A percentile compares a stretch with the other conserved stretches of the same genome.
phyloP scores from a whole-genome alignment of 2,888 invertebrate species.

The Hydroisotoma schaefferi region DNA sequence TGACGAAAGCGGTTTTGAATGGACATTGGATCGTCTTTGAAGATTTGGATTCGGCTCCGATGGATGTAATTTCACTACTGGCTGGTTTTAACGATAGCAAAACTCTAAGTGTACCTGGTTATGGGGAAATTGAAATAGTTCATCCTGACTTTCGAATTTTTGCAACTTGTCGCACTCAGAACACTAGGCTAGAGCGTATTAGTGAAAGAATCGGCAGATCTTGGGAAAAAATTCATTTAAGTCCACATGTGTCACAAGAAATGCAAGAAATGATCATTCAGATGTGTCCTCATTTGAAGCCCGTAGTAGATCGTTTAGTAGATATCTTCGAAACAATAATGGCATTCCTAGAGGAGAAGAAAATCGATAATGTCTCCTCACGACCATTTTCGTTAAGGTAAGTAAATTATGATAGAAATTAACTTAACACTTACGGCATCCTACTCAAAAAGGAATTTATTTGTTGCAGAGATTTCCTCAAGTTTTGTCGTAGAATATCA shows the following conservation, averaged over 20 bases:
- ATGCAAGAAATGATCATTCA: conserved; percentile 54
- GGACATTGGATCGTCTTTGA: conserved; percentile 88
- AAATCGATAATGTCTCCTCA: conserved; percentile 1
- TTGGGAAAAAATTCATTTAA: conserved; percentile 74
- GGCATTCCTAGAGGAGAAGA: conserved; percentile 1
- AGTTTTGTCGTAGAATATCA: conserved; percentile 79
- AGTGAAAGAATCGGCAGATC: conserved; percentile 65
- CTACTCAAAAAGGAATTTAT: background rate
- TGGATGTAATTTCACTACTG: conserved; percentile 85
- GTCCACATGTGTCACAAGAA: conserved; percentile 72
- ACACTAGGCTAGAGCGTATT: conserved; percentile 11
- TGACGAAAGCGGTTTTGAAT: conserved; percentile 62
- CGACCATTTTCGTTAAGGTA: conserved; percentile 39
- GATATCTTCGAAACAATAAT: conserved; percentile 36
- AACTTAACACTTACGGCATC: background rate
- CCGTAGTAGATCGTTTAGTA: conserved; percentile 33
- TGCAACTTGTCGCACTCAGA: conserved; percentile 61
- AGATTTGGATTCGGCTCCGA: conserved; percentile 89
- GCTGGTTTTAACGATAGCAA: conserved; percentile 79
- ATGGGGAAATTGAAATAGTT: conserved; percentile 74
- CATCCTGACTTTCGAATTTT: conserved; percentile 87
- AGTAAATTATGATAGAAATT: background rate
- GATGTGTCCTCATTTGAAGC: conserved; percentile 32
- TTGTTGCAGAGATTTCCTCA: conserved; percentile 73
- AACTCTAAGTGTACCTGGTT: conserved; percentile 80